These are phyloP conservation scores for Pycnomerus fuliginosus DNA, from an alignment of 2,888 invertebrate genomes.

Conservation along the genomic window DNA sequence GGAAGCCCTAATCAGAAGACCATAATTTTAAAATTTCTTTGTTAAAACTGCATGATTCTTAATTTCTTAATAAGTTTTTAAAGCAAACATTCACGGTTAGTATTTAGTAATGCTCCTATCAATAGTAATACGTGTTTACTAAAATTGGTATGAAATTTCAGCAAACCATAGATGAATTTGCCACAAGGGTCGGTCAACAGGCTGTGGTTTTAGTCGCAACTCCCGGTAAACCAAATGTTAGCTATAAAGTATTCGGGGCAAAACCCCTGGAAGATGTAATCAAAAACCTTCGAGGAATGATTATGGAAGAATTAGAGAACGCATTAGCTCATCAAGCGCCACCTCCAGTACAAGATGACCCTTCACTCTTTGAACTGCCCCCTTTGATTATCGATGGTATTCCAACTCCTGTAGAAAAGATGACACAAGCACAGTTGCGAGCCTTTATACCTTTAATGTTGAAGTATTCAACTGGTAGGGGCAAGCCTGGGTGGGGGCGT, in stretches of 20 bases:
- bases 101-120: too few relatives aligned
- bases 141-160: conserved; percentile 51
- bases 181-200: conserved; percentile 95
- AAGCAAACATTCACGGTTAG: too few relatives aligned
- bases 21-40: too few relatives aligned
- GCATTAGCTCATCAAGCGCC: conserved; percentile 92
- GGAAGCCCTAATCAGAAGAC: too few relatives aligned
- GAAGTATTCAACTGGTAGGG: conserved; percentile 94
- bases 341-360: conserved; percentile 83
- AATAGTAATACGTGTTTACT: too few relatives aligned
- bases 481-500: conserved; percentile 97
- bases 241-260: conserved; percentile 95
- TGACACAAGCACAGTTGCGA: conserved; percentile 96
- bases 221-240: conserved; percentile 93
- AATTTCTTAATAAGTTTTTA: too few relatives aligned
- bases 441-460: conserved; percentile 98
- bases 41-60: too few relatives aligned
- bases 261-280: conserved; percentile 96
- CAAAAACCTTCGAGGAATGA: conserved; percentile 83
- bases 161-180: conserved; percentile 96
- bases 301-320: conserved; percentile 93
- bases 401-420: conserved; percentile 97
- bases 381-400: conserved; percentile 96
- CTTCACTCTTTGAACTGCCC: conserved; percentile 91
- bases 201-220: conserved; percentile 95